Base-by-base conservation (phyloP, 2,113 vertebrate genomes). In the Oryzias curvinotus region DNA sequence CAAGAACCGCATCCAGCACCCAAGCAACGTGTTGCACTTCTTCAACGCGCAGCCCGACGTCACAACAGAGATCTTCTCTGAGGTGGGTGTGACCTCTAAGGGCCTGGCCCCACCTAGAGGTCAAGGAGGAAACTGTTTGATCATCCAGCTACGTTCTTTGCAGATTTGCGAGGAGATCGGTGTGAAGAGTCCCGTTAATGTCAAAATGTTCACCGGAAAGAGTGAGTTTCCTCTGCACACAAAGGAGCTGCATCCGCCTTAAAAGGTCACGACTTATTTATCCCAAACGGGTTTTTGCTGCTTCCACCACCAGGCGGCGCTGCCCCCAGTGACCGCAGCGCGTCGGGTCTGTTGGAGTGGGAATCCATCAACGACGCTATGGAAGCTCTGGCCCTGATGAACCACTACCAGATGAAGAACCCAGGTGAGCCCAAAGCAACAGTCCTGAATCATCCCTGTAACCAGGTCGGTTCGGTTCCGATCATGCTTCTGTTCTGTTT, bases 1-100 rank as follows among this genome's bases (percentile, higher is more conserved):
- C 51, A 98, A 97, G 81, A 98, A 98, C 84, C 89, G 96, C n/a
- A 98, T 98, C 79, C 96, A 98, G 85, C 95, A 97, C 68, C 96
- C 96, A 0, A 97, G 95, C 88, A 97, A 95, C 0, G 95, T 98
- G 50, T 78, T 98, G 5, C 96, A 98, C 81, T 98, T 98, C 84
- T 98, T 98, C 84, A 98, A 98, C 0, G 95, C 96, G 0, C 96
- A 94, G 16, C 90, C 96, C 0, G 96, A 98, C 30, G 94, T 94
- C 66, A 93, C 95, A 0, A 86, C 93, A 1, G 95, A 96, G 28
- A 90, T 94, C 36, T 98, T 98, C 86, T 88, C 90, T 5, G 94
- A 96, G 95, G 95, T 96, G 18, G 46, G 80, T 62, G 21, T 23
- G 21, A 3, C 21, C 21, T 23, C 21, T 23, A 23, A 23, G 21